These are phyloP conservation scores for Tribolium freemani DNA, from an alignment of 2,888 invertebrate genomes.

Conservation along the genomic window DNA sequence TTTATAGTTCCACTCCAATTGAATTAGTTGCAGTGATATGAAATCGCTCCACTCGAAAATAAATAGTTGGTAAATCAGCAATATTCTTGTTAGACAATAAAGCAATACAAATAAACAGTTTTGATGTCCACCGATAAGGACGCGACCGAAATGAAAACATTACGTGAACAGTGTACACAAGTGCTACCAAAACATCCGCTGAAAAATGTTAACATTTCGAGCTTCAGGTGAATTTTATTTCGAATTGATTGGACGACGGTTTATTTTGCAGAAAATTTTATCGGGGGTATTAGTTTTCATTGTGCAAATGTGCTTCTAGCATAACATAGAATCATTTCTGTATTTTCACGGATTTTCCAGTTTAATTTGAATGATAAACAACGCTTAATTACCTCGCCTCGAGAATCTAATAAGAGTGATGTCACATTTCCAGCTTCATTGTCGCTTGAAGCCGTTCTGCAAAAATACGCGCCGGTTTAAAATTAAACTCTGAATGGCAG, in stretches of 20 bases:
- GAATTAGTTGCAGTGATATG: conserved; percentile 16
- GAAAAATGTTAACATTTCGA: conserved; percentile 31
- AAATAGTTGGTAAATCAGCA: conserved; percentile 10
- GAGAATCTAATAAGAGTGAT: conserved; percentile 20
- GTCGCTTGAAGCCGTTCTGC: neutral
- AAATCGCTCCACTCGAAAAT: conserved; percentile 25
- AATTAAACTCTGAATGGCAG: too few species aligned
- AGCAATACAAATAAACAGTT: conserved; percentile 32
- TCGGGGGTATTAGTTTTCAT: conserved; percentile 12
- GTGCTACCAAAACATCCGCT: conserved; percentile 22
- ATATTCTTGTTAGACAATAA: conserved; percentile 20
- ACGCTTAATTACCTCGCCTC: conserved; percentile 24
- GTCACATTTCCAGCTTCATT: conserved; percentile 2
- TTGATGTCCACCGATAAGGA: conserved; percentile 33
- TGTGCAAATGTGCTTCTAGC: conserved; percentile 17
- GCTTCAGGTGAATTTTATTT: conserved; percentile 1
- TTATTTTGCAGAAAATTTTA: neutral
- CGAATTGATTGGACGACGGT: neutral
- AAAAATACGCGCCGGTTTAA: neutral
- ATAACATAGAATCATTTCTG: conserved; percentile 3
- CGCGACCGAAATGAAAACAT: conserved; percentile 39
- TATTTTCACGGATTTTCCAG: conserved; percentile 27
- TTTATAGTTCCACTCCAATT: conserved; percentile 21
- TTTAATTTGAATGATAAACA: conserved; percentile 28
- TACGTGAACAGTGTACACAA: conserved; percentile 40